Evolutionary conservation across 1,140 invertebrate species (phyloP), one percentile per base, ranked within the genome.

Genomic region (Drosophila hydei): DNA sequence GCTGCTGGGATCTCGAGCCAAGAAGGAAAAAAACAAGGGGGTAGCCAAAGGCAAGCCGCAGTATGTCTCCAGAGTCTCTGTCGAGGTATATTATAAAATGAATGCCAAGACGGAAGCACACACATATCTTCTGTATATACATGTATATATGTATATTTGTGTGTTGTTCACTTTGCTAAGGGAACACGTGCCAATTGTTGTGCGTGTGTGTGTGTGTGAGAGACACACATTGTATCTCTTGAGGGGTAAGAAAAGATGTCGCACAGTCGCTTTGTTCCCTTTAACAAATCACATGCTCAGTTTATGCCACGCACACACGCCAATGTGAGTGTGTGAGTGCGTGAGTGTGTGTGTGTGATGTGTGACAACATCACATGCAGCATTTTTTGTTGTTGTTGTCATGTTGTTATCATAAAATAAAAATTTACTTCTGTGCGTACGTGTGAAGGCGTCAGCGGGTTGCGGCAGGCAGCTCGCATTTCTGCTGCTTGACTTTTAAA

Each of bases 261-360:
- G 50, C 50, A 30, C 27, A 55, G 45, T 47, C 54, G 68, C 40
- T 63, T 75, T 62, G 63, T 75, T 72, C 58, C 70, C 50, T 72
- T 72, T 72, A 62, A 76, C 73, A 77, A 77, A 74, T 74, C 72
- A 64, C 75, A 70, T 75, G 67, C 67, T 71, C 72, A 74, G 59
- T 74, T 74, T 71, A 70, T 74, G 67, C 65, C 58, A 69, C 71
- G 54, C 61, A 55, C 73, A 75, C 47, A 60, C 59, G 58, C 62
- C 65, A 48, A 52, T 19, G 42, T 27, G 18, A 18, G 47, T 40
- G 9, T 14, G 62, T 48, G 43, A 38, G 23, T 54, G 23, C 47
- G 48, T 30, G 58, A 16, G 54, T 56, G 21, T 43, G 45, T 43
- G 21, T 51, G 36, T 38, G 19, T 55, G 27, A 54, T 63, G 60